Evolutionary conservation across 1,140 invertebrate genomes (phyloP), one percentile per base, ranked within the genome.

Genomic region (Harlomillsia oculata): DNA sequence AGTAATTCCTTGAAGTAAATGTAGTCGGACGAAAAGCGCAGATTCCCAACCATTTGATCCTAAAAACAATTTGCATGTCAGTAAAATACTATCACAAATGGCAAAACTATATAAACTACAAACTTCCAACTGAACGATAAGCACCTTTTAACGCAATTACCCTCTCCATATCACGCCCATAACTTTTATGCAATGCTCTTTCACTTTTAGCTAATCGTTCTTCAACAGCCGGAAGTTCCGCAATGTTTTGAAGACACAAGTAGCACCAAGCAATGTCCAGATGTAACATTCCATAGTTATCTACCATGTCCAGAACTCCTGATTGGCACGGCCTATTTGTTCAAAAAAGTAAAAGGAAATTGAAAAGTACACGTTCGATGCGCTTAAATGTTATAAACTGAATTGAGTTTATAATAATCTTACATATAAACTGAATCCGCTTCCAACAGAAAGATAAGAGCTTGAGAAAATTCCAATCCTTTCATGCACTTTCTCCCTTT

Each of bases 201-300:
- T 86, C 82, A 65, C 84, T 85, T 23, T 74, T 71, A 16, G 69
- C 68, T 29, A 89, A 70, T 30, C 85, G 72, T 6, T 74, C 66
- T 34, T 83, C 79, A 2, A 84, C 85, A 69, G 87, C 83, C 14
- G 82, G 82, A 36, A 86, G 69, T 53, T 84, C 78, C 16, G 76
- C 74, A 18, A 87, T 74, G 68, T 80, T 84, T 66, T 79, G 75
- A 16, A 89, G 72, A 67, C 79, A 80, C 26, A 88, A 73, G 73
- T 89, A 89, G 70, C 85, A 87, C 87, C 87, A 89, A 4, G 83
- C 82, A 60, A 89, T 84, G 69, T 89, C 86, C 62, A 89, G 71
- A 70, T 87, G 84, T 5, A 89, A 71, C 2, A 88, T 70, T 1
- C 83, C 86, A 74, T 82, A 86, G 68, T 65, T 65, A 21, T 65